Conservation (phyloP, 2,888 invertebrate species). For the Sphecodes monilicornis region DNA sequence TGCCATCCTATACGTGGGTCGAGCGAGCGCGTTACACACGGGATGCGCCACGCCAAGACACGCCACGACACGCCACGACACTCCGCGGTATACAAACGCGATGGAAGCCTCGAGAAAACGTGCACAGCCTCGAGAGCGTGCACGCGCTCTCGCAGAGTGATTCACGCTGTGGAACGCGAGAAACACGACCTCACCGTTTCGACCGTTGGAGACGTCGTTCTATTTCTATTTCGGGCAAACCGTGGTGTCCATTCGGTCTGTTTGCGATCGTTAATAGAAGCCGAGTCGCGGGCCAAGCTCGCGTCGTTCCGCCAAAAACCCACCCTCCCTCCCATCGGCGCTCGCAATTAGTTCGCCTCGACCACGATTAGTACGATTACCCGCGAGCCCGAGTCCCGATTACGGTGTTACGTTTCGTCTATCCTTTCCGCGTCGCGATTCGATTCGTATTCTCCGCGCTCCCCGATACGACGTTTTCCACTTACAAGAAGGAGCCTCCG, state of each 20-base stretch:
- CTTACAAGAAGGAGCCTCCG: constrained; percentile 13
- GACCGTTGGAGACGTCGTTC: constrained; percentile 71
- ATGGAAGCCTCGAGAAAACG: constrained; percentile 55
- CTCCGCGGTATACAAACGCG: constrained; percentile 26
- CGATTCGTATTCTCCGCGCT: neutral
- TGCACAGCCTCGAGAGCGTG: constrained; percentile 39
- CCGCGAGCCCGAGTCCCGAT: neutral
- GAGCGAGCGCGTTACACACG: constrained; percentile 35
- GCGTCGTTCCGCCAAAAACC: constrained; percentile 4
- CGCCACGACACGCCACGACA: neutral
- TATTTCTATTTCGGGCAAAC: constrained; percentile 80
- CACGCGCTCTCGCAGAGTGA: constrained; percentile 58
- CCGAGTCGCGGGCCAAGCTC: constrained; percentile 57
- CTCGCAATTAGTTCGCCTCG: neutral
- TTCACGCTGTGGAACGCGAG: constrained; percentile 75
- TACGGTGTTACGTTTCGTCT: neutral
- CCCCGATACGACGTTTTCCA: neutral
- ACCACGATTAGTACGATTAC: neutral
- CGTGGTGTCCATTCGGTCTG: constrained; percentile 78
- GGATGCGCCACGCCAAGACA: constrained; percentile 26
- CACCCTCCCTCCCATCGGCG: neutral
- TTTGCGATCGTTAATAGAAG: constrained; percentile 81
- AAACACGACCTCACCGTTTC: constrained; percentile 75
- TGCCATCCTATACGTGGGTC: constrained; percentile 50
- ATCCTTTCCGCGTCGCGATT: neutral